Conservation (phyloP, 2,797 vertebrate genomes). For the Pristis pectinata region DNA sequence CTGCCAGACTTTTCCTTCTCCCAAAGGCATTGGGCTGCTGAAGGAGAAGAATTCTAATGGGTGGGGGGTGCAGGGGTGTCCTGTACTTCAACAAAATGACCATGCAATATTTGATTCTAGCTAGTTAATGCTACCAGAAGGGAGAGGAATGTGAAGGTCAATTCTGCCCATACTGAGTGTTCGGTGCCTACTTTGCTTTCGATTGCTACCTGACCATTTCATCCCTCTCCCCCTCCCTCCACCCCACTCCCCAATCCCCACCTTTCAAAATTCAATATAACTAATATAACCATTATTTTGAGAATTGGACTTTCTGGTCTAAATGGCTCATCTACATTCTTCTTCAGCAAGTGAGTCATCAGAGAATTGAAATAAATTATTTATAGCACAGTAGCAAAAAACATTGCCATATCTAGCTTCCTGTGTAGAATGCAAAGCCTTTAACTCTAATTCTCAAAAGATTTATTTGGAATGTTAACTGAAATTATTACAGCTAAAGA, state of each 20-base stretch:
- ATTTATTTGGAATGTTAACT: not conserved
- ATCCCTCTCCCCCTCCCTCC: no score
- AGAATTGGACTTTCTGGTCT: not conserved
- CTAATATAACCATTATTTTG: no score
- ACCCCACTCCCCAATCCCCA: no score
- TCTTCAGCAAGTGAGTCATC: not conserved
- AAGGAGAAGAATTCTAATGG: not conserved
- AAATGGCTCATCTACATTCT: not conserved
- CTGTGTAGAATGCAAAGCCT: not conserved
- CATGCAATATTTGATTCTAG: not conserved
- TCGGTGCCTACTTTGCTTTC: not conserved
- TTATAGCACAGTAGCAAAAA: not conserved
- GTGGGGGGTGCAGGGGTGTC: not conserved
- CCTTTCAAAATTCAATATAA: no score
- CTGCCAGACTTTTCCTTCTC: not conserved
- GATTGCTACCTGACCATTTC: not conserved
- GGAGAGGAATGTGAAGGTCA: no score
- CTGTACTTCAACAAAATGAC: not conserved
- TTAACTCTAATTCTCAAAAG: not conserved
- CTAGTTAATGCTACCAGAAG: not conserved
- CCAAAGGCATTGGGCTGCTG: not conserved
- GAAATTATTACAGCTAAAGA: constrained; percentile 8
- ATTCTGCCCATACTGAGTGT: not conserved
- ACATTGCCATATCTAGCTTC: not conserved
- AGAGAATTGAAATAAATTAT: not conserved